phyloP scores from a whole-genome alignment of 1,140 invertebrate genomes.

The Drosophila nigromelanica region DNA sequence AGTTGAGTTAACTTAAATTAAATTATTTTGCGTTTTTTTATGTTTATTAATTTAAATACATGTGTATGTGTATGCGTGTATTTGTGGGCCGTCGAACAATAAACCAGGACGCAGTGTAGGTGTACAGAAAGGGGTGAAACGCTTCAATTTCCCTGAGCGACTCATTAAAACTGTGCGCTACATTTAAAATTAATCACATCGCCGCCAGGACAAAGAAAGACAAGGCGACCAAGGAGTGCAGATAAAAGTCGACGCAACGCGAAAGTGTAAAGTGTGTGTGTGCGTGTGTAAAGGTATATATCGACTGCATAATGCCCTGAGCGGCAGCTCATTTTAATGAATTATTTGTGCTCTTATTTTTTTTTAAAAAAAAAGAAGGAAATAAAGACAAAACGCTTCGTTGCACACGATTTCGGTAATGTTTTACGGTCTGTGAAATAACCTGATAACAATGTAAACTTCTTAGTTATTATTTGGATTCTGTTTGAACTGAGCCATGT shows the following conservation, averaged over 20 bases:
- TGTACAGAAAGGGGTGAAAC: background rate
- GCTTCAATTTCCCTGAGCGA: constrained; percentile 47
- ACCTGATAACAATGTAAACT: no score
- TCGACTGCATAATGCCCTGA: background rate
- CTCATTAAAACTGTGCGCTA: constrained; percentile 66
- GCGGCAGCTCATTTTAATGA: background rate
- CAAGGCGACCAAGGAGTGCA: background rate
- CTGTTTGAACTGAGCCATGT: no score
- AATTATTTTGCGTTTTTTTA: constrained; percentile 33
- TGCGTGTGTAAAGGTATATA: background rate
- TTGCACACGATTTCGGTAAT: background rate
- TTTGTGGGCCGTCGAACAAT: background rate
- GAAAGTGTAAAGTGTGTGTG: background rate
- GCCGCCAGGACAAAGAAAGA: constrained; percentile 3
- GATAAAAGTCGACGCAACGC: constrained; percentile 23
- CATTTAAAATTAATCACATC: constrained; percentile 71
- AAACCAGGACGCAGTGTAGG: background rate
- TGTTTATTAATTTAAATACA: constrained; percentile 42
- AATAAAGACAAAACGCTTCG: background rate
- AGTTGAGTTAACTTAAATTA: constrained; percentile 40
- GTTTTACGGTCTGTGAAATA: no score
- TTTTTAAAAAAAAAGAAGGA: background rate
- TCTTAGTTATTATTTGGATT: no score
- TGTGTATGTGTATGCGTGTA: background rate
- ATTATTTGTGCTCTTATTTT: background rate